Percentiles rank a stretch among this genome's conserved stretches.
These are phyloP conservation scores for Cyrtonyx montezumae DNA, from an alignment of 2,113 vertebrate species.

Conservation along the genomic window DNA sequence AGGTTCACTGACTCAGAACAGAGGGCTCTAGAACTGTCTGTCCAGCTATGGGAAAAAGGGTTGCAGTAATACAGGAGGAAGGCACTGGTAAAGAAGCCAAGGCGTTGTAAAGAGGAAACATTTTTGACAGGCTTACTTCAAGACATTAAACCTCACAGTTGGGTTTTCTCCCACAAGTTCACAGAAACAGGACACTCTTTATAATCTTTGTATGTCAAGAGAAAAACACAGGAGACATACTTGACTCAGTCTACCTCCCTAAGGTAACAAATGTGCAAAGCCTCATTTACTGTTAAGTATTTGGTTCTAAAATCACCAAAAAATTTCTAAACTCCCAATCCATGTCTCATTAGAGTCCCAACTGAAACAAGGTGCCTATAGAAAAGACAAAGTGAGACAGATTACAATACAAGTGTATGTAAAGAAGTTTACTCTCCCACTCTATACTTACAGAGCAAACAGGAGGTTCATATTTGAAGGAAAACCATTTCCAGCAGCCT, in stretches of 20 bases:
- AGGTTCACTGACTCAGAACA: not conserved
- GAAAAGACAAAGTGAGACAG: not conserved
- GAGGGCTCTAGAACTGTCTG: not conserved
- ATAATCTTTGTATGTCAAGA: not conserved
- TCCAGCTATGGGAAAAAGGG: not conserved
- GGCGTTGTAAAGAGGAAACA: not conserved
- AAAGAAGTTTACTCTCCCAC: not conserved
- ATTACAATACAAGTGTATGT: not conserved
- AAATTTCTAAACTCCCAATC: not conserved
- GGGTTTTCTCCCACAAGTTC: not conserved
- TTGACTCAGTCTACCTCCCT: not conserved
- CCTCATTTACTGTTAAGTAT: not conserved
- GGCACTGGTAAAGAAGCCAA: not conserved
- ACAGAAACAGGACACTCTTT: not conserved
- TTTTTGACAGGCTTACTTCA: not conserved
- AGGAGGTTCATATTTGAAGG: not conserved
- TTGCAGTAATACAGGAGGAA: not conserved
- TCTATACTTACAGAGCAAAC: not conserved
- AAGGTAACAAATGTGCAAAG: rapidly evolving
- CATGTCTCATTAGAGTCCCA: not conserved
- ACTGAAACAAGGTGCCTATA: not conserved
- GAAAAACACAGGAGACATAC: not conserved
- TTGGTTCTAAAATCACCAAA: not conserved
- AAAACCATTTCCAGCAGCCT: not conserved
- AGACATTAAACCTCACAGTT: not conserved